Evolutionary conservation across 1,140 invertebrate species (phyloP).

Genomic region (Pseudoatta argentina): DNA sequence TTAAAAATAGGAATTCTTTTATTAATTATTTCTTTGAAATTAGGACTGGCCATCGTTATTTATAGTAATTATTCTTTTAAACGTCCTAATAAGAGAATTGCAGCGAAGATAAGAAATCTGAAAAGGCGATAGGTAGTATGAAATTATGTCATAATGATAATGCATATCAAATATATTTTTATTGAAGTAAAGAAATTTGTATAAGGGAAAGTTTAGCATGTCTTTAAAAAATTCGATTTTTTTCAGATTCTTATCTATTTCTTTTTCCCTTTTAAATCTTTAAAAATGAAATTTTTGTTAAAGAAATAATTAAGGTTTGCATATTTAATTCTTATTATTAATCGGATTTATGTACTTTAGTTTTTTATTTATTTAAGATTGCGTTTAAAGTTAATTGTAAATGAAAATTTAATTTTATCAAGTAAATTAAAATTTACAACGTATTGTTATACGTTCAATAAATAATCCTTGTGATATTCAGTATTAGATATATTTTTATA

Average conservation of each 20-base stretch:
- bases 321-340: not conserved
- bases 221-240: not conserved
- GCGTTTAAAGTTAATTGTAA: not conserved
- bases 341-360: not conserved
- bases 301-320: not conserved
- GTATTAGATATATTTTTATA: not conserved
- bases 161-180: not conserved
- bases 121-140: not conserved
- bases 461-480: too few relatives aligned
- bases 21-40: constrained; percentile 56
- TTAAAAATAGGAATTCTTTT: constrained; percentile 83
- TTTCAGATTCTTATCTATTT: not conserved
- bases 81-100: not conserved
- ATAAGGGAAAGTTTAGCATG: not conserved
- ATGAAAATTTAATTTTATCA: not conserved
- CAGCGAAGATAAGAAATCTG: not conserved
- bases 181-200: not conserved
- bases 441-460: not conserved
- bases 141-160: not conserved
- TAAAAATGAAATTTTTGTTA: constrained; percentile 9
- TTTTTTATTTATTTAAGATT: not conserved
- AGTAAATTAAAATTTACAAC: not conserved
- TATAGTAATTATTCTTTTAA: not conserved
- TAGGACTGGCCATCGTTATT: constrained; percentile 62
- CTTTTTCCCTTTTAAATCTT: not conserved